Conservation (phyloP, 2,888 invertebrate genomes). For the Synanthedon formicaeformis region DNA sequence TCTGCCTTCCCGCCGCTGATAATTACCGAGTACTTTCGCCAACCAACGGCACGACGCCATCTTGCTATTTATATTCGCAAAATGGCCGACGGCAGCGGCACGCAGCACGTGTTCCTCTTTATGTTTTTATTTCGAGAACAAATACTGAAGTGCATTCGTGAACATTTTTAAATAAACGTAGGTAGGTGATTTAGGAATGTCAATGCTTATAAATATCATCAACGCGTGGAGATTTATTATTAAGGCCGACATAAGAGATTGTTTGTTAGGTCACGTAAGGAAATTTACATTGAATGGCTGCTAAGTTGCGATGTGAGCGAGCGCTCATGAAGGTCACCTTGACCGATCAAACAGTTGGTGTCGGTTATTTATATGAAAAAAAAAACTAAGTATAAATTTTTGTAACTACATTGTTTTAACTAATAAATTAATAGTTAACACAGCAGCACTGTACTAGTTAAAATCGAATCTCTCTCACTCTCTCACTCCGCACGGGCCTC, state of each 20-base stretch:
- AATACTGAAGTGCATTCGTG: slow-evolving; percentile 16
- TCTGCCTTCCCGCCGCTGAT: slow-evolving; percentile 52
- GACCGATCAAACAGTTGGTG: slow-evolving; percentile 35
- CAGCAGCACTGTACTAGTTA: no score
- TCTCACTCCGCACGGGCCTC: no score
- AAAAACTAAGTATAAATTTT: slow-evolving; percentile 6
- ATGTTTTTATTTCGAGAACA: slow-evolving; percentile 42
- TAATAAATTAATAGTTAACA: no score
- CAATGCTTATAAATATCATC: background rate
- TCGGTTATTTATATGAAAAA: slow-evolving; percentile 27
- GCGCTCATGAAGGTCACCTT: slow-evolving; percentile 57
- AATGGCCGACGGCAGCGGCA: slow-evolving; percentile 35
- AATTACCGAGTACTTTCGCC: slow-evolving; percentile 68
- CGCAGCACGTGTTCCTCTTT: slow-evolving; percentile 52
- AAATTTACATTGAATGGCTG: slow-evolving; percentile 63
- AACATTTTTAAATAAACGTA: slow-evolving; percentile 4
- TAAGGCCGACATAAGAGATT: slow-evolving; percentile 1
- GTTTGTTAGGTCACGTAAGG: slow-evolving; percentile 25
- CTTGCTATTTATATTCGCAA: slow-evolving; percentile 66
- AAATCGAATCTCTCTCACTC: no score
- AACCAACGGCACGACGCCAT: slow-evolving; percentile 58
- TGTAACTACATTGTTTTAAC: background rate
- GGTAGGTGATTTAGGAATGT: background rate
- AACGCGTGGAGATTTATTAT: background rate
- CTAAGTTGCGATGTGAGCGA: slow-evolving; percentile 45